These are phyloP conservation scores for Oncorhynchus nerka DNA, from an alignment of 2,113 vertebrate genomes.

Conservation along the genomic window DNA sequence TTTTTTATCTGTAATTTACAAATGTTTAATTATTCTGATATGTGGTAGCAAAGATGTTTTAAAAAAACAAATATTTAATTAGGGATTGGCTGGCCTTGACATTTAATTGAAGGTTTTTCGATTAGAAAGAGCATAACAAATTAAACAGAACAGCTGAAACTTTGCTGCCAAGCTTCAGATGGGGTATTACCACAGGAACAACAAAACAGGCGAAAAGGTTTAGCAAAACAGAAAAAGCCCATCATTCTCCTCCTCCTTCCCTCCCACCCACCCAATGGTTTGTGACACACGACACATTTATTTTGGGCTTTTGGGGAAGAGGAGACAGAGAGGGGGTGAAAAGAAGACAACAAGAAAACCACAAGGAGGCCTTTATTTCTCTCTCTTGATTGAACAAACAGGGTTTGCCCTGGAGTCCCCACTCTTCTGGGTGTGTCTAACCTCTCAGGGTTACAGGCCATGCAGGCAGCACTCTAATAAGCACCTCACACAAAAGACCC, in stretches of 20 bases:
- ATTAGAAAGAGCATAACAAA: background rate
- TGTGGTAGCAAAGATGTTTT: background rate
- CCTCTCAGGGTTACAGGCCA: slow-evolving; percentile 50
- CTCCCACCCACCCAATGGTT: slow-evolving; percentile 19
- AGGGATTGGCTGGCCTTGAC: background rate
- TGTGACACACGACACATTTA: slow-evolving; percentile 57
- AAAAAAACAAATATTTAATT: background rate
- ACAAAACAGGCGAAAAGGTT: slow-evolving; percentile 3
- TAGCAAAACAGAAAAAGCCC: background rate
- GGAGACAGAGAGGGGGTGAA: slow-evolving; percentile 12
- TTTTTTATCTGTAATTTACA: too few species aligned
- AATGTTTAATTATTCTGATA: background rate
- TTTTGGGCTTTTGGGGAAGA: slow-evolving; percentile 20
- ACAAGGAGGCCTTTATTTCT: slow-evolving; percentile 50
- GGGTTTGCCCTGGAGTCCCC: slow-evolving; percentile 38
- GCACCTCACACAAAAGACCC: slow-evolving; percentile 56
- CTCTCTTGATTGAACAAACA: slow-evolving; percentile 48
- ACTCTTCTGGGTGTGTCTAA: slow-evolving; percentile 51
- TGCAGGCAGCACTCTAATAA: slow-evolving; percentile 30
- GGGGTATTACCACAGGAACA: slow-evolving; percentile 6
- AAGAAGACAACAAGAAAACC: slow-evolving; percentile 31
- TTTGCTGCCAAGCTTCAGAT: slow-evolving; percentile 1
- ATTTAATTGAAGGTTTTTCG: background rate
- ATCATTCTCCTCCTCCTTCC: background rate
- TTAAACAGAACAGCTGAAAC: background rate